Percentiles rank a stretch among this genome's conserved stretches.
Conservation (phyloP, 2,797 vertebrate species). For the Naso thynnoides region DNA sequence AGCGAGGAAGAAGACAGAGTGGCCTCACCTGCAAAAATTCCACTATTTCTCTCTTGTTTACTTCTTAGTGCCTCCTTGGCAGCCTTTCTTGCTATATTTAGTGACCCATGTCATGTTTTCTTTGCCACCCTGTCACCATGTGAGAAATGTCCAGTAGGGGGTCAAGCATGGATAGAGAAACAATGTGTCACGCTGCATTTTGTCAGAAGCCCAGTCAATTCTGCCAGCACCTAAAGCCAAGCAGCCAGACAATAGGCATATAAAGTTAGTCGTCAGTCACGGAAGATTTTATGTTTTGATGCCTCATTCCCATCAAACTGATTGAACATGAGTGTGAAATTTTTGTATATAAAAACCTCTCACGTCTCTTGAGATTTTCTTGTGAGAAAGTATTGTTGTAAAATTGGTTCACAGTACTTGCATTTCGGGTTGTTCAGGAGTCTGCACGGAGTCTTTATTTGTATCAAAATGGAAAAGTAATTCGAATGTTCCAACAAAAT, state of each 20-base stretch:
- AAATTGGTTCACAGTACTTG: constrained; percentile 6
- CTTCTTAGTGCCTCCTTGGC: constrained; percentile 22
- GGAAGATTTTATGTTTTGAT: constrained; percentile 2
- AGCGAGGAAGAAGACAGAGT: constrained; percentile 13
- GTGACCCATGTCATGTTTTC: constrained; percentile 66
- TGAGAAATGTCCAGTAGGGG: constrained; percentile 65
- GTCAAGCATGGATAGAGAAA: constrained; percentile 60
- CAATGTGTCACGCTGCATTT: constrained; percentile 49
- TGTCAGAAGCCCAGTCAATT: constrained; percentile 42
- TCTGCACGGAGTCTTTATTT: constrained; percentile 4
- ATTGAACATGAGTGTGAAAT: constrained; percentile 38
- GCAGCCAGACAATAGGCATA: constrained; percentile 16
- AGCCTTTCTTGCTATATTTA: constrained; percentile 48
- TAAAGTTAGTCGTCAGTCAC: neutral
- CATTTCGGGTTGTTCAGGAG: constrained; percentile 1
- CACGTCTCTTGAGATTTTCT: constrained; percentile 1
- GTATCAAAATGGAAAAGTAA: neutral
- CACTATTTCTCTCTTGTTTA: constrained; percentile 50
- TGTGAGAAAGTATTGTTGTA: constrained; percentile 1
- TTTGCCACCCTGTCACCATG: constrained; percentile 64
- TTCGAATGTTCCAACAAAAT: neutral
- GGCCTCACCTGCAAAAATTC: constrained; percentile 42
- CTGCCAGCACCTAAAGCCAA: constrained; percentile 38
- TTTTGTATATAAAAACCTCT: constrained; percentile 9
- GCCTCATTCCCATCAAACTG: constrained; percentile 17